Evolutionary conservation across 2,888 invertebrate genomes (phyloP).

Genomic region (Antheraea yamamai): DNA sequence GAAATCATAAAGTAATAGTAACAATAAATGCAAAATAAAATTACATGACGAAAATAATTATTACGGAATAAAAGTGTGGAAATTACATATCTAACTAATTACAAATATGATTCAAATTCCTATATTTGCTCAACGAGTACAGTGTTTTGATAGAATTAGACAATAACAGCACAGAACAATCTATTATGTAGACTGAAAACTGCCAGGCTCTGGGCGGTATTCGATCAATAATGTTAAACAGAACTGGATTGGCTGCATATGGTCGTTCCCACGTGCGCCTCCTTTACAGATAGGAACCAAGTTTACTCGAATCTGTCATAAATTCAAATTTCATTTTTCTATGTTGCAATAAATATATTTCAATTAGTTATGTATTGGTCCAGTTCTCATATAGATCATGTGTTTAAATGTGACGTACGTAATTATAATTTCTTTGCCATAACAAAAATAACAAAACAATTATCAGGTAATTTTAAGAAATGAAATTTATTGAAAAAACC

Average conservation of each 20-base stretch:
- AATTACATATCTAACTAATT: neutral
- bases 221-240: constrained; percentile 53
- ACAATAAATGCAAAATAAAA: too few relatives aligned
- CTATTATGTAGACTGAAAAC: constrained; percentile 18
- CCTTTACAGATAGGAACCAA: constrained; percentile 23
- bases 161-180: neutral
- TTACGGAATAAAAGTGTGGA: too few relatives aligned
- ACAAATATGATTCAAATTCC: neutral
- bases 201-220: constrained; percentile 33
- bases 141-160: neutral
- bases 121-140: neutral
- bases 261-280: constrained; percentile 51
- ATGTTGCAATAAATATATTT: neutral
- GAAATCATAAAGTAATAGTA: too few relatives aligned
- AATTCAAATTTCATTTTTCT: neutral
- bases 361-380: too few relatives aligned
- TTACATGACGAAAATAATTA: too few relatives aligned
- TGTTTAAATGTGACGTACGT: too few relatives aligned
- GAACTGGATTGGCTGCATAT: constrained; percentile 55
- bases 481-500: too few relatives aligned
- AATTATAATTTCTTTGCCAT: too few relatives aligned
- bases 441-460: too few relatives aligned
- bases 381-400: too few relatives aligned
- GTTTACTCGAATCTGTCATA: constrained; percentile 1
- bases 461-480: too few relatives aligned